A percentile compares a stretch with the other conserved stretches of the same genome.
Conservation (phyloP, 2,113 vertebrate genomes). For the Rostratula benghalensis region DNA sequence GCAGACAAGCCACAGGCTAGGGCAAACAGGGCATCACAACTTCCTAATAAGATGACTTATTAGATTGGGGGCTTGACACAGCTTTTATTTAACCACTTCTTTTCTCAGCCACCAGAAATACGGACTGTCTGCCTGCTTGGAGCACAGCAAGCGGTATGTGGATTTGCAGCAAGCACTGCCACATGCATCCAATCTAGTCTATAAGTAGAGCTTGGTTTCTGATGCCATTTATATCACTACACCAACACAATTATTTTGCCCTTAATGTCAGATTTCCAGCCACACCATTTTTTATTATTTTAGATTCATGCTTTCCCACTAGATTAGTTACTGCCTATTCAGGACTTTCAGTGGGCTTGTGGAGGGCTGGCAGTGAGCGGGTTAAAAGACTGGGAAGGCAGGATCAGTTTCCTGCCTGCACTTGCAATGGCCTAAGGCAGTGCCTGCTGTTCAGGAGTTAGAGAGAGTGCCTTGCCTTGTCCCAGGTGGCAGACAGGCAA, state of each 20-base stretch:
- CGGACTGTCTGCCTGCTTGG: neutral
- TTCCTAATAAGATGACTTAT: slow-evolving; percentile 68
- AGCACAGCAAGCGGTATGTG: neutral
- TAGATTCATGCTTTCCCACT: neutral
- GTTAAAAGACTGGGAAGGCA: slow-evolving; percentile 69
- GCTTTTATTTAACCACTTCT: slow-evolving; percentile 66
- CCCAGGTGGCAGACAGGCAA: slow-evolving; percentile 85
- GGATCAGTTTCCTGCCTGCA: slow-evolving; percentile 78
- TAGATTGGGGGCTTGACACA: slow-evolving; percentile 61
- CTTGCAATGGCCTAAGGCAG: slow-evolving; percentile 81
- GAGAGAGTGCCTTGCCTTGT: slow-evolving; percentile 71
- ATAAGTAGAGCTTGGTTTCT: neutral
- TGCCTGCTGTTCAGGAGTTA: slow-evolving; percentile 74
- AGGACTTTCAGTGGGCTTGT: neutral
- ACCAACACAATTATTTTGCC: rapidly evolving
- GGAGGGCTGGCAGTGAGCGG: slow-evolving; percentile 40
- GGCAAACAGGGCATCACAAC: slow-evolving; percentile 69
- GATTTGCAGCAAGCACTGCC: neutral
- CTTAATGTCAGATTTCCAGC: neutral
- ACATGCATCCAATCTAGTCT: rapidly evolving
- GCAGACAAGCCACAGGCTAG: slow-evolving; percentile 64
- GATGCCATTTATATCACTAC: neutral
- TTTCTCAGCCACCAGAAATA: neutral
- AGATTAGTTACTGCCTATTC: neutral
- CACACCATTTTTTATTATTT: neutral